Evolutionary conservation across 2,888 invertebrate species (phyloP).

Genomic region (Acanthosoma haemorrhoidale): DNA sequence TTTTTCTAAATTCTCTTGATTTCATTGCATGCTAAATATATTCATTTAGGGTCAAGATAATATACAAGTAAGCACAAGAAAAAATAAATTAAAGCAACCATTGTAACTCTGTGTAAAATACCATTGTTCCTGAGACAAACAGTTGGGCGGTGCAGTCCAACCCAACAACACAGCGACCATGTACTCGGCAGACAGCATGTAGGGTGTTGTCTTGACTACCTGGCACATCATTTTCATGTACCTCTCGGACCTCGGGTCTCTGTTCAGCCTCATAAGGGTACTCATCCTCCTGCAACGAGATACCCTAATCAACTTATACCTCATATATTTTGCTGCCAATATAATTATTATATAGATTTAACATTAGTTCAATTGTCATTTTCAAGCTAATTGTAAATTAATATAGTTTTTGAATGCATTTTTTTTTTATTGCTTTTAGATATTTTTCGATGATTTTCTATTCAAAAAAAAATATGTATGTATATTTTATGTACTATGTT

Average conservation of each 20-base stretch:
- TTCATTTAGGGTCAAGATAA: neutral
- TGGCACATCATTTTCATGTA: conserved; percentile 49
- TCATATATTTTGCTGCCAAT: neutral
- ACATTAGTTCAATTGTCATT: too few species aligned
- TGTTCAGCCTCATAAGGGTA: conserved; percentile 49
- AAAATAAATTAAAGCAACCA: neutral
- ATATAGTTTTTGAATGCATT: too few species aligned
- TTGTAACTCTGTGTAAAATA: neutral
- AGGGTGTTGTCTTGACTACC: conserved; percentile 47
- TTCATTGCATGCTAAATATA: too few species aligned
- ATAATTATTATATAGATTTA: neutral
- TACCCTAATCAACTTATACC: neutral
- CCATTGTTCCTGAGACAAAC: neutral
- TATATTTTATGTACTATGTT: too few species aligned
- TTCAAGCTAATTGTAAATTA: too few species aligned
- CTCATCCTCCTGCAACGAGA: conserved; percentile 47
- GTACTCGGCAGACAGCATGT: conserved; percentile 51
- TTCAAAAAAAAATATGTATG: too few species aligned
- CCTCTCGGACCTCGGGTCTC: conserved; percentile 46
- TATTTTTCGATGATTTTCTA: too few species aligned
- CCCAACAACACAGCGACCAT: conserved; percentile 48
- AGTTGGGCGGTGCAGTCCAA: conserved; percentile 34
- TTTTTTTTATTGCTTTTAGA: too few species aligned
- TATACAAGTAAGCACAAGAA: neutral
- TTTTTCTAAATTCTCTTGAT: too few species aligned